These are phyloP conservation scores for Ephestia elutella DNA, from an alignment of 1,140 invertebrate genomes.

Conservation along the genomic window DNA sequence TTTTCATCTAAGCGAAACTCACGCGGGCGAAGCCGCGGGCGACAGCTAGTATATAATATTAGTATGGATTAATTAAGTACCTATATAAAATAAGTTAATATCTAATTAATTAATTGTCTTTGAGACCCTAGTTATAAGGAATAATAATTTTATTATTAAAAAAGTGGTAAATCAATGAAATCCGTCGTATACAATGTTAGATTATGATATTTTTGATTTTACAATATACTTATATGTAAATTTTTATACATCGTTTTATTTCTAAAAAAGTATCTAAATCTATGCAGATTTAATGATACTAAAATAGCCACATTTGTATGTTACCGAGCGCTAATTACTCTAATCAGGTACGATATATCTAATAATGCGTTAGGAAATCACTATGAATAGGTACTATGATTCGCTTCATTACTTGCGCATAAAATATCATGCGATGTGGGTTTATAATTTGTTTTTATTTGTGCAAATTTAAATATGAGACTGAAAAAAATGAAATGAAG, in stretches of 20 bases:
- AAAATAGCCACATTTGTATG: no score
- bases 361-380: not conserved
- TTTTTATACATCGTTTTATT: not conserved
- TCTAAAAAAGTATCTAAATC: not conserved
- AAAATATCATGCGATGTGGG: not conserved
- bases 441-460: not conserved
- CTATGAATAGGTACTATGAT: not conserved
- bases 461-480: no score
- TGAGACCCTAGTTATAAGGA: not conserved
- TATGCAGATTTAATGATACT: no score
- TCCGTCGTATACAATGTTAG: not conserved
- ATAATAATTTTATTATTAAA: constrained; percentile 5
- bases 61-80: no score
- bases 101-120: no score
- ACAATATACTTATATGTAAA: constrained; percentile 1
- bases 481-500: no score
- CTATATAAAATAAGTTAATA: no score
- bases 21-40: no score
- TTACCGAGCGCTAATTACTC: no score
- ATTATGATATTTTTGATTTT: not conserved
- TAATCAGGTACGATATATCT: no score
- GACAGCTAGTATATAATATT: no score
- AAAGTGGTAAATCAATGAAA: not conserved
- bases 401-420: not conserved
- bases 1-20: no score